phyloP scores from a whole-genome alignment of 2,113 vertebrate species.

The Ia io region DNA sequence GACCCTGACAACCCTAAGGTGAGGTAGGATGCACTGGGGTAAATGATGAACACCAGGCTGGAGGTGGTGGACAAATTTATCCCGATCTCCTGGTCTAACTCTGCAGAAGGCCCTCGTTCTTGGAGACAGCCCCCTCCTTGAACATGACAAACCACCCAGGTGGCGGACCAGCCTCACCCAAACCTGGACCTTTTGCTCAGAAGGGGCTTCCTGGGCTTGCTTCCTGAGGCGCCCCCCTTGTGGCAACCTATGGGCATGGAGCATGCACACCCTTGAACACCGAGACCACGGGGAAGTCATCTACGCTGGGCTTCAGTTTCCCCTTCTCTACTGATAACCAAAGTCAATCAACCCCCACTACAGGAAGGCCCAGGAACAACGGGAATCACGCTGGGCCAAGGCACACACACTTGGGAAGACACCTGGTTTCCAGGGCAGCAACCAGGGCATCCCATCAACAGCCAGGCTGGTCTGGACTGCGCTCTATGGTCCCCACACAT shows the following conservation, averaged over 20 bases:
- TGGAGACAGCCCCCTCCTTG: background rate
- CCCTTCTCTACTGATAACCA: background rate
- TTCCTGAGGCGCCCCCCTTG: background rate
- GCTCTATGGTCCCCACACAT: background rate
- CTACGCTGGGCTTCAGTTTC: background rate
- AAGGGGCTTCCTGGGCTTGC: background rate
- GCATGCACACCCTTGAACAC: background rate
- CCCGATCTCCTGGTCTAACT: background rate
- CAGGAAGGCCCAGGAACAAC: background rate
- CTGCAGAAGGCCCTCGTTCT: background rate
- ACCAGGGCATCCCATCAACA: background rate
- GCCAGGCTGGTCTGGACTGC: background rate
- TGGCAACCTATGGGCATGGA: background rate
- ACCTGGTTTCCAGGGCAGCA: background rate
- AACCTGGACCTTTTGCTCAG: background rate
- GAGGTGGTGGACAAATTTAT: background rate
- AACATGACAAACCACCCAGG: background rate
- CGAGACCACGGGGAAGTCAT: background rate
- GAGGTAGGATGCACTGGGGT: background rate
- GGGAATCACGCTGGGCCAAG: background rate
- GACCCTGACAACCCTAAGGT: background rate
- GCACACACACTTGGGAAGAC: background rate
- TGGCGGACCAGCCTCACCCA: background rate
- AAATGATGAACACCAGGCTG: background rate
- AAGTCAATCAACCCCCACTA: background rate